Evolutionary conservation across 2,888 invertebrate genomes (phyloP), one percentile per base, ranked within the genome.

Genomic region (Dicycla oo): DNA sequence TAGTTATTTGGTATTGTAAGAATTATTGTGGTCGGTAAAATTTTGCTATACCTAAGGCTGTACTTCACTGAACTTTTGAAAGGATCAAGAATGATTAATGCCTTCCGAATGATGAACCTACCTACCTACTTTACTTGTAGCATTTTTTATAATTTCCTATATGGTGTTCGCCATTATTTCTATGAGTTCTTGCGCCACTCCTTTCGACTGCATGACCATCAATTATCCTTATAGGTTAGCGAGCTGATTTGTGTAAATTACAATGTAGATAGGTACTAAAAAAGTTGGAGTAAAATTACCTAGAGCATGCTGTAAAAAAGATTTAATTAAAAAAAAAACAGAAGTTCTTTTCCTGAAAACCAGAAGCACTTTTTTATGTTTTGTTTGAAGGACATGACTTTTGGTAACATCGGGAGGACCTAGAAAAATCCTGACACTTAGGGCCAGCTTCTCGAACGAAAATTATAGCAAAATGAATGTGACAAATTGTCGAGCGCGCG

Each of bases 161-260:
- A 34, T 34, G 34, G 34, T 34, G 34, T 34, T 5, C 34, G 34
- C 4, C 2, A 34, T 34, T n/a, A 54, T 20, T 68, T 54, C 23
- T 8, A 43, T 20, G 26, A 69, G 56, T n/a, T n/a, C n/a, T n/a
- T 43, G 8, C n/a, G 18, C 49, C 43, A 45, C 20, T 66, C 23
- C 13, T 58, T 38, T 8, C 15, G 15, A 15, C n/a, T 75, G 23
- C 47, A 34, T 10, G 34, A n/a, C 61, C 15, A 26, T 23, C 1
- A 45, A 30, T 51, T 40, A 53, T 47, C 75, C 6, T 58, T 65
- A 23, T 60, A 20, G 43, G 26, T 38, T 51, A 20, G n/a, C 26
- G 18, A 49, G 26, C n/a, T 66, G 43, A 57, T n/a, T n/a, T n/a
- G n/a, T 23, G 23, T 11, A 75, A 45, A 65, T 26, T 38, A 63